Base-by-base conservation (phyloP, 2,797 vertebrate species). In the Tadarida brasiliensis region DNA sequence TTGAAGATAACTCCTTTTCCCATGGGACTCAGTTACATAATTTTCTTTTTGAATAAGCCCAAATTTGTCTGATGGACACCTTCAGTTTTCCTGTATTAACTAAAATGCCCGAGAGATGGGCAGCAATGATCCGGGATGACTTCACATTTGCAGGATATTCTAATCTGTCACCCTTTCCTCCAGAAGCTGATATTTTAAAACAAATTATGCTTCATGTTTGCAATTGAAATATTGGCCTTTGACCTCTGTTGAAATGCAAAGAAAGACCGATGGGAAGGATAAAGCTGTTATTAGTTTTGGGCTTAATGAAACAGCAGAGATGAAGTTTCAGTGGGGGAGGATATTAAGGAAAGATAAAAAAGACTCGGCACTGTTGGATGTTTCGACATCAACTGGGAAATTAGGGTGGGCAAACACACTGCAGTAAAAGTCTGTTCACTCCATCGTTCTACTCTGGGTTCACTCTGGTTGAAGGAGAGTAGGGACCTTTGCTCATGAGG, bases 21-120 rank as follows among this genome's bases (percentile, higher is more conserved):
- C 71, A 67, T 20, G 61, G 44, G 47, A 49, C 47, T 63, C 68
- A 91, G 22, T 74, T 92, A 68, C 24, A 2, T 76, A 61, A 44
- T 82, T 87, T 90, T 65, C 47, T 71, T 81, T 87, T 77, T 90
- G 61, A 82, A 39, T 49, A 77, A 93, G 47, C 33, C 56, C 65
- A 82, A 90, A 44, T n/a, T 8, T 35, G 19, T 76, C 8, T 39
- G 33, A 76, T 17, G 56, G 57, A 85, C 33, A 61, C 11, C 61
- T 63, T 80, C 15, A 54, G 67, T 94, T 92, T 59, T 65, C 1
- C 74, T 49, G 11, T 82, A 76, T 76, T 92, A 51, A 83, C 47
- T 78, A 68, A 84, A 80, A 59, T 73, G n/a, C 24, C 39, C 35
- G 30, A 35, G n/a, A 89, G 9, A 80, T 59, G 49, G 44, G 85